Base-by-base conservation (phyloP, 2,113 vertebrate species). In the Maccullochella peelii region DNA sequence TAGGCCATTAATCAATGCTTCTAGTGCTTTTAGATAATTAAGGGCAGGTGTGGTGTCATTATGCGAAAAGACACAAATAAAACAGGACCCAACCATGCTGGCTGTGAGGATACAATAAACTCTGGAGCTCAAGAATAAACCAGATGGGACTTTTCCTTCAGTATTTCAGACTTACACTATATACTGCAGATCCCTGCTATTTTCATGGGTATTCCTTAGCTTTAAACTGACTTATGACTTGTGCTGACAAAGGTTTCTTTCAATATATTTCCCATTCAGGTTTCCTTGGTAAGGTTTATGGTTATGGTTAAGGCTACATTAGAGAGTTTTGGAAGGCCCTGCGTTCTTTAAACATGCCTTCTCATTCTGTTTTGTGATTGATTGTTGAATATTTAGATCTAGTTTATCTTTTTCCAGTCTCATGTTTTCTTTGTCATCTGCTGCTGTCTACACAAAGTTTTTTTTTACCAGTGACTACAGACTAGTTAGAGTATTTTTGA, bases 11-110 rank as follows among this genome's bases (percentile, higher is more conserved):
- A 92, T 93, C 83, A 91, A 72, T 73, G 63, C 73, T 73, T 81
- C 33, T 40, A 27, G 42, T 85, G 86, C 86, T 91, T 92, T 92
- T 90, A 92, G 83, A 77, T 83, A 91, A 93, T 92, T 91, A 79
- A 87, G 83, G 58, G 77, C 23, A 87, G 55, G 74, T 83, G 68
- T 49, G 62, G 67, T 80, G 82, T 78, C 84, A 79, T 88, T 78
- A 83, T 86, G 82, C 57, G 67, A 85, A 77, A 77, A 77, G 69
- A 69, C 30, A 30, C n/a, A 52, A 42, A 11, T 73, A 68, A 82
- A 85, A 52, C 62, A 61, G 33, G 36, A 85, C 15, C 14, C 33
- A 55, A 30, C 10, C 8, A 23, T 15, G 30, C 52, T 21, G 40
- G 15, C 33, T 33, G 2, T 33, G 33, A 33, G 33, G 33, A 33